Conservation (phyloP, 2,888 invertebrate genomes). For the Polydesmus complanatus region DNA sequence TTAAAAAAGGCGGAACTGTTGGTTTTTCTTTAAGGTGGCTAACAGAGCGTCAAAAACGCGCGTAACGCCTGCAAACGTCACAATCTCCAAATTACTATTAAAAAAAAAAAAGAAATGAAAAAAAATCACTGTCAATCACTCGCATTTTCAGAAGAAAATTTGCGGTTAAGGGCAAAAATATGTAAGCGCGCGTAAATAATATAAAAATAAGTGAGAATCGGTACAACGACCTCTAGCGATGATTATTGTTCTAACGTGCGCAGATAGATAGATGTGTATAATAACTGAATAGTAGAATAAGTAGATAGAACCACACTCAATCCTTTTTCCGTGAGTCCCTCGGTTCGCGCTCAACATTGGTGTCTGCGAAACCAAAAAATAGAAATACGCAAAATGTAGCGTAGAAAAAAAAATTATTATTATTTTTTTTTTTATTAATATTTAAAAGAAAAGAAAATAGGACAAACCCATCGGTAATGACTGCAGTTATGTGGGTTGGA, state of each 20-base stretch:
- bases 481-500: not conserved
- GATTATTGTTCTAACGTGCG: not conserved
- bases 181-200: no score
- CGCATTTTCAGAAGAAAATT: not conserved
- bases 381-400: not conserved
- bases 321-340: not conserved
- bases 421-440: not conserved
- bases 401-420: not conserved
- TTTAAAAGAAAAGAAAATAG: not conserved
- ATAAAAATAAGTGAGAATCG: not conserved
- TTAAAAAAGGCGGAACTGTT: no score
- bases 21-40: no score
- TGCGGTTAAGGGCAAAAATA: not conserved
- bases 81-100: no score
- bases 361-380: no score
- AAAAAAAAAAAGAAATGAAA: no score
- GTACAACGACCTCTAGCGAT: not conserved
- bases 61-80: no score
- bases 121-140: no score
- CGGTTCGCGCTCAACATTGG: no score
- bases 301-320: not conserved
- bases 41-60: no score
- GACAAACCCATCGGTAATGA: not conserved
- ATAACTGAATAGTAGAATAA: not conserved
- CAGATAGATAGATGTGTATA: no score